Evolutionary conservation across 2,888 invertebrate genomes (phyloP).

Genomic region (Willowsia nigromaculata): DNA sequence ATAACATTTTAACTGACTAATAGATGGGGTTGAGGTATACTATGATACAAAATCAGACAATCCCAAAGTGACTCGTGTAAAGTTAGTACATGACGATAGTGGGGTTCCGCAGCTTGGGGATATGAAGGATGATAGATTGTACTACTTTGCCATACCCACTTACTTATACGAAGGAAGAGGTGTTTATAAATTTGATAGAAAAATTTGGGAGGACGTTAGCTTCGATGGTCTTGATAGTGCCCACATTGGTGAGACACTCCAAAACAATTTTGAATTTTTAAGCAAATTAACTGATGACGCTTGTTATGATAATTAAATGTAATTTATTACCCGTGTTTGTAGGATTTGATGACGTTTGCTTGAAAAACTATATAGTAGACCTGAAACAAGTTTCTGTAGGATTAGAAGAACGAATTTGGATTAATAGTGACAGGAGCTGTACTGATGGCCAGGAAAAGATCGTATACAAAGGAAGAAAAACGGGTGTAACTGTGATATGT

Average conservation of each 20-base stretch:
- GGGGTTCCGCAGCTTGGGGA: conserved; percentile 62
- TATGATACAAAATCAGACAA: conserved; percentile 47
- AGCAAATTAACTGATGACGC: too few relatives aligned
- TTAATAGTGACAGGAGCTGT: conserved; percentile 19
- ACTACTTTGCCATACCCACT: conserved; percentile 75
- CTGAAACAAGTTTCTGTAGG: conserved; percentile 60
- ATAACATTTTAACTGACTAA: neutral
- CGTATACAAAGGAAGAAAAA: neutral
- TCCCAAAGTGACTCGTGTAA: conserved; percentile 50
- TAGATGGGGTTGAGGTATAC: conserved; percentile 76
- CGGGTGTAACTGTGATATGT: conserved; percentile 74
- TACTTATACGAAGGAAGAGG: conserved; percentile 68
- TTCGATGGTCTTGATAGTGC: neutral
- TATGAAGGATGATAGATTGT: conserved; percentile 44
- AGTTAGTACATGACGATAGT: conserved; percentile 49
- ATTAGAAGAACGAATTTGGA: conserved; percentile 76
- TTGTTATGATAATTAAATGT: neutral
- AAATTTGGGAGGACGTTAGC: neutral
- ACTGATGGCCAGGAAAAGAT: neutral
- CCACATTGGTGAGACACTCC: neutral
- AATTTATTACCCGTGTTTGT: neutral
- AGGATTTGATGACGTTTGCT: conserved; percentile 75
- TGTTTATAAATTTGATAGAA: conserved; percentile 60
- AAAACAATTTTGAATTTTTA: too few relatives aligned
- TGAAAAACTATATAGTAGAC: conserved; percentile 63